These are phyloP conservation scores for Mellivora capensis DNA, from an alignment of 2,113 vertebrate species.

Conservation along the genomic window DNA sequence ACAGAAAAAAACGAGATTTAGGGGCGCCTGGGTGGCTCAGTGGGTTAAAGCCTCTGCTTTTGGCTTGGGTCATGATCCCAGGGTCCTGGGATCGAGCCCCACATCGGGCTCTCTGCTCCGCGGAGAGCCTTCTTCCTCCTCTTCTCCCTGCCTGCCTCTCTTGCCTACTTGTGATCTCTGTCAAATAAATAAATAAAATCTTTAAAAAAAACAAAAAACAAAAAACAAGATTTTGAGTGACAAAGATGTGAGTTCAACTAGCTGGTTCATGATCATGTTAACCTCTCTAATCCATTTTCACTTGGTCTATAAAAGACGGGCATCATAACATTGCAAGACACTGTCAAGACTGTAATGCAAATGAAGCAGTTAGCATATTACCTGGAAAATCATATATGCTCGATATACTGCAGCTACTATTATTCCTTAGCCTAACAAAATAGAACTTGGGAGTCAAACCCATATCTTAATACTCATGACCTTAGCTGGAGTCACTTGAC, in stretches of 20 bases:
- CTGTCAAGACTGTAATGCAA: neutral
- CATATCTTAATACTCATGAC: neutral
- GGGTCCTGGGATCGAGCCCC: no score
- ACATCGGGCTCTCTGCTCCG: no score
- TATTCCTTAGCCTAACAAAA: slow-evolving; percentile 33
- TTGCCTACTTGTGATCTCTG: no score
- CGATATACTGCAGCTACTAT: neutral
- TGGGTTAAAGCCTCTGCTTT: no score
- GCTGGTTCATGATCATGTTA: neutral
- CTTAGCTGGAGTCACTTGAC: neutral
- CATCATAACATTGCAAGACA: neutral
- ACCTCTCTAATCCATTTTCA: neutral
- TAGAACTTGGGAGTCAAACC: neutral
- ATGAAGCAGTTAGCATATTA: neutral
- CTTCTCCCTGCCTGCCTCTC: no score
- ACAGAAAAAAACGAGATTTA: no score
- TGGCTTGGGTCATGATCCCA: no score
- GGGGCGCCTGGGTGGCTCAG: no score
- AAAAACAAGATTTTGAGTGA: neutral
- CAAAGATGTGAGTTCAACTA: neutral
- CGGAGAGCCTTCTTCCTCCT: no score
- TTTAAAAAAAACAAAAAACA: no score
- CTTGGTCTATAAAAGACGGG: neutral
- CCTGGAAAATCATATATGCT: neutral
- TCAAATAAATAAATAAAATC: no score